phyloP scores from a whole-genome alignment of 1,140 invertebrate species.

The Kradibia gibbosae region DNA sequence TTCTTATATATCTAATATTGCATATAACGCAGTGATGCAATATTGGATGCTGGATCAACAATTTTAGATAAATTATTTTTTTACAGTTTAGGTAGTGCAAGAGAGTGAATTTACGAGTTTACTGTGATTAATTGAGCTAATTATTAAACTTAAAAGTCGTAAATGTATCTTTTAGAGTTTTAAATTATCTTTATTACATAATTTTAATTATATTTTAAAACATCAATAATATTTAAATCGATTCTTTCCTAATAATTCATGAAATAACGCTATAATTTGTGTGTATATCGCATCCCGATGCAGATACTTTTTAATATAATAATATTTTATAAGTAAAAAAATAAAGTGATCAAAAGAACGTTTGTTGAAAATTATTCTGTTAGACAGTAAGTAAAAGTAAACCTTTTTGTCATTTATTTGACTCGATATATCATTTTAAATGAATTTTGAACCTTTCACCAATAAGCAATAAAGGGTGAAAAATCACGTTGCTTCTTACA shows the following conservation, averaged over 20 bases:
- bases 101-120: neutral
- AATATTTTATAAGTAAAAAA: neutral
- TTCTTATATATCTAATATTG: no score
- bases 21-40: neutral
- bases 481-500: no score
- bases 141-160: neutral
- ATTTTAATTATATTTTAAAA: neutral
- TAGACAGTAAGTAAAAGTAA: no score
- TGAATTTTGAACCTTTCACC: no score
- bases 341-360: neutral
- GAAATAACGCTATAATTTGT: neutral
- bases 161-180: neutral
- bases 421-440: no score
- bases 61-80: neutral
- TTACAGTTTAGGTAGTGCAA: neutral
- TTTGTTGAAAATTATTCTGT: no score
- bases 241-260: neutral
- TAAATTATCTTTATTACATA: neutral
- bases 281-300: neutral
- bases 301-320: neutral
- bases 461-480: no score
- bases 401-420: no score
- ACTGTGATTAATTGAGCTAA: neutral
- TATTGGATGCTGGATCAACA: neutral
- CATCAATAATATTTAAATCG: neutral